A percentile compares a stretch with the other conserved stretches of the same genome.
Evolutionary conservation across 2,888 invertebrate species (phyloP).

Genomic region (Poecilus cupreus): DNA sequence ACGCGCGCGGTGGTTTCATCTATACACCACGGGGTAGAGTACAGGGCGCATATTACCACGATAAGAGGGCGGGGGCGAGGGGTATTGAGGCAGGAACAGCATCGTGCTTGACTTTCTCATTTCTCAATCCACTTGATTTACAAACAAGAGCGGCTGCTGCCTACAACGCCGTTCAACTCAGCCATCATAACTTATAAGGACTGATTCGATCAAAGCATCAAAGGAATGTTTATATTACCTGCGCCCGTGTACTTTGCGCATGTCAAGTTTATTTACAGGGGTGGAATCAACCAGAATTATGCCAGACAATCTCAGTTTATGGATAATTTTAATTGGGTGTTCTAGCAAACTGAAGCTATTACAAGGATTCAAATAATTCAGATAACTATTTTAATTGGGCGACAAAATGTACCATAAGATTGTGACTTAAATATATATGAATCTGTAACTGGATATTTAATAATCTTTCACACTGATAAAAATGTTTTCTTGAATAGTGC

Average conservation of each 20-base stretch:
- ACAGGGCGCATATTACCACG: not conserved
- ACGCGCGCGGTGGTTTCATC: constrained; percentile 4
- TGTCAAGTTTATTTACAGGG: not conserved
- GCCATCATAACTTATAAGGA: constrained; percentile 49
- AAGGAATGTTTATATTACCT: constrained; percentile 55
- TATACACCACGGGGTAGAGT: not conserved
- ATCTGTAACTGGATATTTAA: too few relatives aligned
- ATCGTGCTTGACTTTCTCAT: constrained; percentile 45
- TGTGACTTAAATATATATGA: too few relatives aligned
- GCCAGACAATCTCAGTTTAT: too few relatives aligned
- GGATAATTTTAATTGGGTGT: not conserved
- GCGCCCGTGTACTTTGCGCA: not conserved
- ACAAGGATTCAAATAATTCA: too few relatives aligned
- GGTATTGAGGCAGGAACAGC: not conserved
- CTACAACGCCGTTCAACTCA: constrained; percentile 17
- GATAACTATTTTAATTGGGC: too few relatives aligned
- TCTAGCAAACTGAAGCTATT: too few relatives aligned
- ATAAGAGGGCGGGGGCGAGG: not conserved
- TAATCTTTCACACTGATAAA: too few relatives aligned
- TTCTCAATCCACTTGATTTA: constrained; percentile 47
- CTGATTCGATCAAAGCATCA: constrained; percentile 49
- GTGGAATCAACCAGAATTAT: too few relatives aligned
- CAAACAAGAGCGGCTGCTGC: constrained; percentile 31
- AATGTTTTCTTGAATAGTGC: too few relatives aligned
- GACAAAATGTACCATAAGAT: too few relatives aligned